phyloP scores from a whole-genome alignment of 2,797 vertebrate genomes.

The Amazona ochrocephala region DNA sequence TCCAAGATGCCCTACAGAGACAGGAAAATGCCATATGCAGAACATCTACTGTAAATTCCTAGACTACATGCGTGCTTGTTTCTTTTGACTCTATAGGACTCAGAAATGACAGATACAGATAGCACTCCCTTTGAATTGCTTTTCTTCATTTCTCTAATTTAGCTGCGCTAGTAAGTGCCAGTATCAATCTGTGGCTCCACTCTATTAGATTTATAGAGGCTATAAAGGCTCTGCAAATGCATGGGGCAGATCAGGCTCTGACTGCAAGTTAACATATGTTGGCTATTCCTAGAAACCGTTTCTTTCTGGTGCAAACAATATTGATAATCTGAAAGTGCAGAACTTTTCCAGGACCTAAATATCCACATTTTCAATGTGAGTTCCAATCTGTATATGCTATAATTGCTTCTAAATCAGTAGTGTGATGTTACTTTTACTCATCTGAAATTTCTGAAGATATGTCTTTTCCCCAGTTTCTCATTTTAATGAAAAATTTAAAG shows the following conservation, averaged over 20 bases:
- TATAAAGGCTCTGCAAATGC: not conserved
- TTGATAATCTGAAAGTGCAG: not conserved
- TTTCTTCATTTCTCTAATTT: not conserved
- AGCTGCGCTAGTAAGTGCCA: not conserved
- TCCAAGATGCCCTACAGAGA: not conserved
- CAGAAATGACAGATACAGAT: rapidly evolving
- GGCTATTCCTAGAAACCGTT: not conserved
- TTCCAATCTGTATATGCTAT: not conserved
- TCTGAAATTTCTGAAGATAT: not conserved
- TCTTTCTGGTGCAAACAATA: not conserved
- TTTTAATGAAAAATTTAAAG: not conserved
- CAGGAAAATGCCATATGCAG: not conserved
- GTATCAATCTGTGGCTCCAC: not conserved
- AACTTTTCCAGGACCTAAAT: not conserved
- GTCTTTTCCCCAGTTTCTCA: not conserved
- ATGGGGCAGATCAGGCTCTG: not conserved
- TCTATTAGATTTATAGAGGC: not conserved
- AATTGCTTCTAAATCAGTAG: not conserved
- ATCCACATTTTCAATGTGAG: not conserved
- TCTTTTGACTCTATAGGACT: not conserved
- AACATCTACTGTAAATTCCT: not conserved
- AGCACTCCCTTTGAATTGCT: not conserved
- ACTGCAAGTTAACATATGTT: not conserved
- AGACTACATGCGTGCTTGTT: not conserved
- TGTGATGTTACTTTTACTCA: not conserved